Base-by-base conservation (phyloP, 2,113 vertebrate genomes). In the Genyomyrus donnyi region DNA sequence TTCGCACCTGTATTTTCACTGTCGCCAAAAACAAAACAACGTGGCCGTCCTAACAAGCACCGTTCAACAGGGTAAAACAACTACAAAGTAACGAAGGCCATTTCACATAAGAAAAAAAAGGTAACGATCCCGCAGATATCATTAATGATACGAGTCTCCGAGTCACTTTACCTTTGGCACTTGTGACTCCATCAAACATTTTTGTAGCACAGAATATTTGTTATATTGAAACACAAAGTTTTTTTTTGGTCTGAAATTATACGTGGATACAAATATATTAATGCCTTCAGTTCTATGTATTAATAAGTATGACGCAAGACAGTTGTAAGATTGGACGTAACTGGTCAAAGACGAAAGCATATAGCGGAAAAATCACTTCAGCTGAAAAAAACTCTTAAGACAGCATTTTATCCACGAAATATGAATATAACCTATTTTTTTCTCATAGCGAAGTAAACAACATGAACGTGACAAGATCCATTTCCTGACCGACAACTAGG, bases 261-360 rank as follows among this genome's bases (percentile, higher is more conserved):
- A 85, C 17, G 39, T 89, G 52, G 21, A 58, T 35, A 62, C 77
- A 56, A 58, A 89, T 56, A 53, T 85, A 17, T 85, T 88, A 62
- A 53, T 42, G 27, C 52, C 50, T 31, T 58, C 80, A 62, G 35
- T 85, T 89, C 24, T 24, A 45, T 85, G 50, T 89, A 39, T 85
- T 89, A 50, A 84, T 89, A 62, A 66, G 19, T 85, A 89, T 89
- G 89, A 89, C 50, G 80, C 89, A 85, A 58, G 89, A n/a, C 80
- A 85, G 77, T 84, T 89, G 89, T 85, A 85, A 58, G 89, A 89
- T 89, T 53, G 48, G 48, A 80, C 88, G 48, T 89, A 80, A 52
- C 48, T 89, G 66, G 62, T 83, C 48, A 83, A 35, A 80, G 5
- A 89, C 31, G 13, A 70, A 7, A 83, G 49, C n/a, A 83, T 45